phyloP scores from a whole-genome alignment of 2,888 invertebrate genomes.

The Coelogynopora nodosa region DNA sequence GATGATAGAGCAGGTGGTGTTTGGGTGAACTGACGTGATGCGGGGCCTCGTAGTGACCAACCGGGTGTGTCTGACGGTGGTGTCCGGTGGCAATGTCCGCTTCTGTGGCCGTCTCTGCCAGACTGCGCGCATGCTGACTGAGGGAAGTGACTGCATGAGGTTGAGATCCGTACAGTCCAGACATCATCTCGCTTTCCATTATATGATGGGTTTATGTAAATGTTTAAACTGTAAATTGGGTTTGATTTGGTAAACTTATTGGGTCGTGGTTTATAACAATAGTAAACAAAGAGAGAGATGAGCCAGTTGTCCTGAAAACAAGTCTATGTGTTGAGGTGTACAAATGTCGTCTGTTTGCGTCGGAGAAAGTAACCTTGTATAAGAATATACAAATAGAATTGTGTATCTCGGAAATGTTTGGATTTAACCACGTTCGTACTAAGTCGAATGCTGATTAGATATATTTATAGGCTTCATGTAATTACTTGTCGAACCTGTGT shows the following conservation, averaged over 20 bases:
- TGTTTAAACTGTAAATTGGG: constrained; percentile 10
- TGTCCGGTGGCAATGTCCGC: neutral
- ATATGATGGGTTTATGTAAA: neutral
- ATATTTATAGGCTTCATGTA: neutral
- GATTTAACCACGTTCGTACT: neutral
- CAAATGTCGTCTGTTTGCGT: neutral
- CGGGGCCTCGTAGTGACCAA: neutral
- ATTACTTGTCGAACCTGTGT: constrained; percentile 13
- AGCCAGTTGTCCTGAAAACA: constrained; percentile 18
- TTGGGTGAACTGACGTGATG: constrained; percentile 3
- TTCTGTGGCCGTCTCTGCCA: neutral
- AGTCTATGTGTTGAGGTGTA: neutral
- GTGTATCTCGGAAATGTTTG: neutral
- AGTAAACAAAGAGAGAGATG: neutral
- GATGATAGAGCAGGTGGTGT: neutral
- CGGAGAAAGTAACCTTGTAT: neutral
- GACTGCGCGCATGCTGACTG: neutral
- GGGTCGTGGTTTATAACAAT: constrained; percentile 24
- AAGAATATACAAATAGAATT: constrained; percentile 20
- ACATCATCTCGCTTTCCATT: constrained; percentile 22
- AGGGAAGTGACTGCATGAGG: neutral
- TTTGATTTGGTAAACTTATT: neutral
- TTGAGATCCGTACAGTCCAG: constrained; percentile 27
- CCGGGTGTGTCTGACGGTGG: neutral
- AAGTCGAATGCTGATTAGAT: constrained; percentile 13